phyloP scores from a whole-genome alignment of 2,113 vertebrate genomes.

The Azemiops feae region DNA sequence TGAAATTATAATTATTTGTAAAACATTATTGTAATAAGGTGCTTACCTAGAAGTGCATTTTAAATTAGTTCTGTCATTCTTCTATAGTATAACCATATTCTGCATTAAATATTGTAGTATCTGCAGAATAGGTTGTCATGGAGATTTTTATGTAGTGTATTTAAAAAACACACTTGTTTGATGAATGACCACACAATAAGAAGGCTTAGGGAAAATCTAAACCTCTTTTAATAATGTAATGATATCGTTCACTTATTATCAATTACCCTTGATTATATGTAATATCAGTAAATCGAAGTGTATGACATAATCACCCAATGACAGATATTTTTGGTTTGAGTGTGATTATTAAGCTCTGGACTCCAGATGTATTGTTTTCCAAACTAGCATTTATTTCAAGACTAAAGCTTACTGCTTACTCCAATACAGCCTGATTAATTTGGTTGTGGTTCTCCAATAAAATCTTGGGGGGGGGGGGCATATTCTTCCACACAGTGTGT shows the following conservation, averaged over 20 bases:
- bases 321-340: neutral
- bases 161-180: neutral
- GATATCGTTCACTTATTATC: neutral
- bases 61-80: neutral
- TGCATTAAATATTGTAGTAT: neutral
- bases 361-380: neutral
- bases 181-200: neutral
- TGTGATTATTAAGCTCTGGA: neutral
- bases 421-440: neutral
- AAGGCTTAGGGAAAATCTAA: neutral
- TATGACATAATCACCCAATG: neutral
- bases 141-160: neutral
- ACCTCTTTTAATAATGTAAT: neutral
- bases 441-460: neutral
- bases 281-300: neutral
- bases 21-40: neutral
- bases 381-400: neutral
- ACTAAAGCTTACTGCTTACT: neutral
- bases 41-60: neutral
- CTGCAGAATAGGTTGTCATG: neutral
- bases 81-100: neutral
- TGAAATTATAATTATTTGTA: neutral
- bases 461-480: neutral
- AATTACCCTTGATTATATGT: neutral
- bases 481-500: neutral